A percentile compares a stretch with the other conserved stretches of the same genome.
Conservation (phyloP, 2,797 vertebrate species). For the Leucoraja ocellata region DNA sequence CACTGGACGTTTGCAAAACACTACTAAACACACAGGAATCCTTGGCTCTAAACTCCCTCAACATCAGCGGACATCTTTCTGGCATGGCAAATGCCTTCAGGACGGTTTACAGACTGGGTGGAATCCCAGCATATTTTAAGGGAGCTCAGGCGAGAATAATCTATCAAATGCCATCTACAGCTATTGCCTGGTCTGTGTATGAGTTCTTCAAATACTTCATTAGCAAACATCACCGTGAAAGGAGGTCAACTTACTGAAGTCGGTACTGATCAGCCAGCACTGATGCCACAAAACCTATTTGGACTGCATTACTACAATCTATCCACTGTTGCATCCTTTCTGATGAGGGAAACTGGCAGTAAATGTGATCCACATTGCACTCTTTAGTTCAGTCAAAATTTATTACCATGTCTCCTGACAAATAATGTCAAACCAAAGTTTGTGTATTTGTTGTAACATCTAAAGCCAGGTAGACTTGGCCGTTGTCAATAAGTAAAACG, state of each 20-base stretch:
- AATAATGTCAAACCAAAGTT: constrained; percentile 36
- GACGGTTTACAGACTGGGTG: constrained; percentile 94
- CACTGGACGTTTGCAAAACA: constrained; percentile 96
- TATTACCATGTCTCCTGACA: constrained; percentile 27
- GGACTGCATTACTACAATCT: constrained; percentile 22
- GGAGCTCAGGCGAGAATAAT: constrained; percentile 90
- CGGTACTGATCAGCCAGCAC: background rate
- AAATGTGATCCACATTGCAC: background rate
- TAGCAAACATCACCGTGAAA: constrained; percentile 77
- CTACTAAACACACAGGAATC: constrained; percentile 96
- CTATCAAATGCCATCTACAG: constrained; percentile 97
- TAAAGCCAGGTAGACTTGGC: constrained; percentile 35
- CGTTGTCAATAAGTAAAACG: constrained; percentile 34
- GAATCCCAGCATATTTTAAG: constrained; percentile 85
- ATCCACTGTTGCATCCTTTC: constrained; percentile 18
- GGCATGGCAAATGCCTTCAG: constrained; percentile 94
- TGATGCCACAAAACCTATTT: constrained; percentile 20
- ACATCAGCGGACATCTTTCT: constrained; percentile 76
- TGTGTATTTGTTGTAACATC: constrained; percentile 29
- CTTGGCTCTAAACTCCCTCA: constrained; percentile 67
- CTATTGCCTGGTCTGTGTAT: constrained; percentile 95
- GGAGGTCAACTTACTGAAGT: constrained; percentile 58
- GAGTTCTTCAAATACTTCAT: constrained; percentile 95
- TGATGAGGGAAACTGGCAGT: background rate
- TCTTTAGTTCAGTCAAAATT: constrained; percentile 15